Evolutionary conservation across 2,888 invertebrate genomes (phyloP).

Genomic region (Cheilosia grossa): DNA sequence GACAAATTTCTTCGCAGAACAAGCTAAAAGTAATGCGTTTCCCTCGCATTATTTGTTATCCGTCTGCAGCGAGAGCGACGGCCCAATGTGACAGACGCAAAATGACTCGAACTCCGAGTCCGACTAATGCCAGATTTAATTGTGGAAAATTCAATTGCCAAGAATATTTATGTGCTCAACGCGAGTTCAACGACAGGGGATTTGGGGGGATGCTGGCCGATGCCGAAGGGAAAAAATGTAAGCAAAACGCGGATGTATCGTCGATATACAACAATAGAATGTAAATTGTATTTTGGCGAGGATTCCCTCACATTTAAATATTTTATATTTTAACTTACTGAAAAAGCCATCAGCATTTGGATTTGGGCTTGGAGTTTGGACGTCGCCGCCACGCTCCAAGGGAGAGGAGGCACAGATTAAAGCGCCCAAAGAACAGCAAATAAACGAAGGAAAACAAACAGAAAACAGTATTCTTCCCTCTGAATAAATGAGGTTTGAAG

Average conservation of each 20-base stretch:
- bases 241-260: constrained; percentile 26
- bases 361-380: constrained; percentile 1
- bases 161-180: constrained; percentile 28
- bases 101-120: constrained; percentile 10
- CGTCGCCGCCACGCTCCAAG: constrained; percentile 11
- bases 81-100: constrained; percentile 31
- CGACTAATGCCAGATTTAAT: constrained; percentile 58
- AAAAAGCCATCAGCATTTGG: constrained; percentile 23
- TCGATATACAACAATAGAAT: constrained; percentile 66
- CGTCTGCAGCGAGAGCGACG: background rate
- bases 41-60: background rate
- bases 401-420: constrained; percentile 26
- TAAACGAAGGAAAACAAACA: constrained; percentile 9
- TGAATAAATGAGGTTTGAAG: constrained; percentile 71
- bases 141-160: constrained; percentile 69
- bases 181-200: constrained; percentile 57
- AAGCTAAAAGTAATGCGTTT: constrained; percentile 23
- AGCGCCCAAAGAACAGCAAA: constrained; percentile 24
- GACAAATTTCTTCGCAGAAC: constrained; percentile 10
- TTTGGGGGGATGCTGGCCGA: background rate
- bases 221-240: constrained; percentile 19
- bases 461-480: constrained; percentile 16
- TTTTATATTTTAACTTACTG: constrained; percentile 26
- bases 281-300: constrained; percentile 70
- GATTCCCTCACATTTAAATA: constrained; percentile 7